Evolutionary conservation across 2,888 invertebrate species (phyloP).

Genomic region (Parnassius mnemosyne): DNA sequence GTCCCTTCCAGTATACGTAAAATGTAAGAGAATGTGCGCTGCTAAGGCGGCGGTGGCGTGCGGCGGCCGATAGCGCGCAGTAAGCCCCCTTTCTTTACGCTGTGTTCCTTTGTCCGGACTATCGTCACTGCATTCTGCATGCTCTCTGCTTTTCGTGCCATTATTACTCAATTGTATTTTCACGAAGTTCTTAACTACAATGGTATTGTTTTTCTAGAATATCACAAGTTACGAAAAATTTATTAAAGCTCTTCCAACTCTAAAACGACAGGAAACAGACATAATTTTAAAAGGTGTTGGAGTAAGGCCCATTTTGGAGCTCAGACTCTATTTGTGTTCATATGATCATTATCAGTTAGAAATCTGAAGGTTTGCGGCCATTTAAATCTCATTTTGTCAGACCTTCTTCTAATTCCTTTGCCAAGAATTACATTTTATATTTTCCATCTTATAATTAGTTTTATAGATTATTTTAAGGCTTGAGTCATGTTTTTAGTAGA

Average conservation of each 20-base stretch:
- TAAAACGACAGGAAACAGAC: not conserved
- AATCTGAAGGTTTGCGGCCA: too few relatives aligned
- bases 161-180: conserved; percentile 25
- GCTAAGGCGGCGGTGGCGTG: conserved; percentile 36
- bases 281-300: not conserved
- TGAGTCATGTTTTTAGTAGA: too few relatives aligned
- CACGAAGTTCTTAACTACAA: conserved; percentile 25
- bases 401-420: too few relatives aligned
- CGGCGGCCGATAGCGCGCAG: conserved; percentile 46
- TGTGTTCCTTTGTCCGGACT: conserved; percentile 37
- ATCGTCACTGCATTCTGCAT: conserved; percentile 37
- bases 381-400: too few relatives aligned
- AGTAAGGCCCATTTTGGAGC: too few relatives aligned
- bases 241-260: not conserved
- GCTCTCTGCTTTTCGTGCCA: conserved; percentile 35
- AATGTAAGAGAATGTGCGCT: conserved; percentile 9
- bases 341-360: too few relatives aligned
- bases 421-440: too few relatives aligned
- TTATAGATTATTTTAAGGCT: too few relatives aligned
- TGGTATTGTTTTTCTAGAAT: conserved; percentile 1
- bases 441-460: too few relatives aligned
- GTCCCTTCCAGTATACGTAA: conserved; percentile 20
- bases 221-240: not conserved
- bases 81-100: conserved; percentile 41
- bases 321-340: too few relatives aligned